Conservation (phyloP, 2,888 invertebrate species). For the Brachypalpus laphriformis region DNA sequence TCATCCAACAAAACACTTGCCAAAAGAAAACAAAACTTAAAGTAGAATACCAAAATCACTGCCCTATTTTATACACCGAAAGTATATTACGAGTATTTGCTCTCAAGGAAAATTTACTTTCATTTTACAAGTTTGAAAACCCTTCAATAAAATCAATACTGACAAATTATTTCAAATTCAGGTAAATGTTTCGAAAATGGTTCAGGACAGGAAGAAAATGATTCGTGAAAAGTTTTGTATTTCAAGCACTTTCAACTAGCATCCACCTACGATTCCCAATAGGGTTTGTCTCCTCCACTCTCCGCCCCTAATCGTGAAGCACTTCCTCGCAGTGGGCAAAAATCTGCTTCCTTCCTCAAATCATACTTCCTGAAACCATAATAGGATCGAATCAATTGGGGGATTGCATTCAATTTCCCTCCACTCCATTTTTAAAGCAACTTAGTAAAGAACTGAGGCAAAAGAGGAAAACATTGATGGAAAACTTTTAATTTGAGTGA, state of each 20-base stretch:
- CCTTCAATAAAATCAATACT: background rate
- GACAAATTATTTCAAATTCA: conserved; percentile 19
- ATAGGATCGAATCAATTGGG: conserved; percentile 44
- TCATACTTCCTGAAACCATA: conserved; percentile 48
- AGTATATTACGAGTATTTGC: background rate
- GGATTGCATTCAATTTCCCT: conserved; percentile 24
- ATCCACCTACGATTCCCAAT: conserved; percentile 23
- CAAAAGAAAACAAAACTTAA: background rate
- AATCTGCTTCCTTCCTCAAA: conserved; percentile 28
- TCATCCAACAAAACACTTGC: no score
- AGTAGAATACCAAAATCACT: background rate
- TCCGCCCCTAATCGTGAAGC: background rate
- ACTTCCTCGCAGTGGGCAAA: conserved; percentile 6
- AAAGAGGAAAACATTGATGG: background rate
- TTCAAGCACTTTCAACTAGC: conserved; percentile 26
- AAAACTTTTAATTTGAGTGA: conserved; percentile 28
- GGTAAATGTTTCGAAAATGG: conserved; percentile 19
- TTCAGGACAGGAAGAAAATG: conserved; percentile 21
- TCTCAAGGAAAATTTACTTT: background rate
- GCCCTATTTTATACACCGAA: background rate
- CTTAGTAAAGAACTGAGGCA: background rate
- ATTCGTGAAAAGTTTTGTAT: conserved; percentile 22
- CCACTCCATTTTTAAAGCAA: conserved; percentile 8
- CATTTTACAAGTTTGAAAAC: background rate
- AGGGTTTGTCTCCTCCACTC: background rate